Conservation (phyloP, 2,113 vertebrate species). For the Pampusana beccarii region DNA sequence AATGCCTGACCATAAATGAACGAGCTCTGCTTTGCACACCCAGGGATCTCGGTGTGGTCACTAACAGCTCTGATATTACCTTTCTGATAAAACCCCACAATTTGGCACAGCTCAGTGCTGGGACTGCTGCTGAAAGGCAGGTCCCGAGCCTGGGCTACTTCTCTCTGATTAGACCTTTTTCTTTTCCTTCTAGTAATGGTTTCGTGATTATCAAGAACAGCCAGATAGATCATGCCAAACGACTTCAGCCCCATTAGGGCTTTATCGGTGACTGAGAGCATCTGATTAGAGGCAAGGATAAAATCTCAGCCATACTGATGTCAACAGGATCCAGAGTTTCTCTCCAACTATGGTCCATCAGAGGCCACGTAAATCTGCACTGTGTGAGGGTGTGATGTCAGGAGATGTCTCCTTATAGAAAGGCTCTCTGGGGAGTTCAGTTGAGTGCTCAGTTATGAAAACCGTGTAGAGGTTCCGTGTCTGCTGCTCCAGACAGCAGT, state of each 20-base stretch:
- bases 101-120: neutral
- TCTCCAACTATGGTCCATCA: rapidly evolving
- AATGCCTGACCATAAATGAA: neutral
- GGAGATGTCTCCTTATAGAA: neutral
- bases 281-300: neutral
- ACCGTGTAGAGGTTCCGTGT: rapidly evolving
- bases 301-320: neutral
- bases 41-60: neutral
- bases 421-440: neutral
- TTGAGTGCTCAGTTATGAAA: neutral
- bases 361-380: neutral
- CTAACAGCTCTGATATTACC: neutral
- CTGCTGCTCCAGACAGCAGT: neutral
- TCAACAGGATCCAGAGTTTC: neutral
- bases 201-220: neutral
- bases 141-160: neutral
- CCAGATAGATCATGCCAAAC: neutral
- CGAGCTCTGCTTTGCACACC: neutral
- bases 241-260: neutral
- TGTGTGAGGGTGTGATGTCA: neutral
- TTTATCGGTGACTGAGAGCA: neutral
- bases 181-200: neutral
- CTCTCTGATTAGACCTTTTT: neutral
- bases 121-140: neutral
- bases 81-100: neutral